Evolutionary conservation across 2,888 invertebrate species (phyloP), one percentile per base, ranked within the genome.

Genomic region (Lomographa bimaculata): DNA sequence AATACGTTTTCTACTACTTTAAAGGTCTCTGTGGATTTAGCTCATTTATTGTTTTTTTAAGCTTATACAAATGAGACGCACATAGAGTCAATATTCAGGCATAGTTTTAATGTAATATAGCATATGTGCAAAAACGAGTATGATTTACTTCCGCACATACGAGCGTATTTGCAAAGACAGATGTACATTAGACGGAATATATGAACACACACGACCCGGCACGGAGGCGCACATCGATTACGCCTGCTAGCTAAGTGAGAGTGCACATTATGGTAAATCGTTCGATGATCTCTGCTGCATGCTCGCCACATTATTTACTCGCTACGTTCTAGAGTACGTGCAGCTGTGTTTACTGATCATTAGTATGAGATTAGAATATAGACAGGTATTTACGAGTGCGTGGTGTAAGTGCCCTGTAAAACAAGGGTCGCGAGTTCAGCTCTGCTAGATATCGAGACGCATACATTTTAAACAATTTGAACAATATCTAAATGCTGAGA

Each of bases 261-360:
- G 71, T 62, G 48, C 54, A 56, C 55, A 55, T 65, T 60, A 63
- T 55, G 50, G 57, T 58, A 56, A 57, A 70, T 63, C 49, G 51
- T 59, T 60, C 33, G 52, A 52, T 47, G 48, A 56, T 58, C 45
- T 49, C 51, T 36, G 35, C 25, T 25, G 36, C 35, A 42, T 49
- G 39, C 39, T 34, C 41, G 39, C 35, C 35, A 50, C 49, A 44
- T 42, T 42, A 36, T 46, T 46, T 46, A 23, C 35, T 35, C 28
- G 25, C 27, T 38, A 35, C 39, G 17, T 36, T 28, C 14, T 36
- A 26, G 25, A 25, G 37, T 44, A 38, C 38, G 38, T 38, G 34
- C 36, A 37, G 42, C 36, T 37, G 42, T 36, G 42, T 43, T 43
- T 37, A 28, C 42, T 36, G 42, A 37, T 37, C 32, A 32, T 43